Evolutionary conservation across 2,888 invertebrate genomes (phyloP).

Genomic region (Platycnemis pennipes): DNA sequence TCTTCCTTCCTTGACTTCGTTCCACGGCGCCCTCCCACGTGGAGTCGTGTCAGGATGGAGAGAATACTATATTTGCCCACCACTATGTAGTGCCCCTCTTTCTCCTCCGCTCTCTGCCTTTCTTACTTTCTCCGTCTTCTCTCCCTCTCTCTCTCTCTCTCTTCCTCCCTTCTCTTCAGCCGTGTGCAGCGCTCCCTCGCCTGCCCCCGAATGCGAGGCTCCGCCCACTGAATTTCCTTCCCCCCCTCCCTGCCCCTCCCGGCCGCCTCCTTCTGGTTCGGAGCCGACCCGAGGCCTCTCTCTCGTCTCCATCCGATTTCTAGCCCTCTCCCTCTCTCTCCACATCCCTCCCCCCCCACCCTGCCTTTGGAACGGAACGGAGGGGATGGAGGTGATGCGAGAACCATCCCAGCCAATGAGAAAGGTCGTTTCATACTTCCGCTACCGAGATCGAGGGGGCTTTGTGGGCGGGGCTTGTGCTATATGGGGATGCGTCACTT

Average conservation of each 20-base stretch:
- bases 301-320: not conserved
- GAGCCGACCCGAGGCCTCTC: not conserved
- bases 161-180: not conserved
- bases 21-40: constrained; percentile 43
- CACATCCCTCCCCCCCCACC: not conserved
- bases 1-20: not conserved
- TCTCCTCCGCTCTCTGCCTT: not conserved
- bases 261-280: not conserved
- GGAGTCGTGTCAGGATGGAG: not conserved
- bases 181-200: not conserved
- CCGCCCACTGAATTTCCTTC: not conserved
- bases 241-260: not conserved
- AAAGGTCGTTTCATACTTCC: not conserved
- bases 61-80: constrained; percentile 30
- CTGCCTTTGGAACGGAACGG: not conserved
- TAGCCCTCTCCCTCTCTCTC: not conserved
- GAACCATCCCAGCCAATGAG: not conserved
- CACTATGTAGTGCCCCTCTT: not conserved
- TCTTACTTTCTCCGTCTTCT: not conserved
- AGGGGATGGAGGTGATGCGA: not conserved
- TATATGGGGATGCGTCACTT: constrained; percentile 43
- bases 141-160: not conserved
- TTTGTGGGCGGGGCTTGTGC: constrained; percentile 17
- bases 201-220: not conserved
- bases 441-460: not conserved